Evolutionary conservation across 2,888 invertebrate species (phyloP).

Genomic region (Arrhopalites spinosus): DNA sequence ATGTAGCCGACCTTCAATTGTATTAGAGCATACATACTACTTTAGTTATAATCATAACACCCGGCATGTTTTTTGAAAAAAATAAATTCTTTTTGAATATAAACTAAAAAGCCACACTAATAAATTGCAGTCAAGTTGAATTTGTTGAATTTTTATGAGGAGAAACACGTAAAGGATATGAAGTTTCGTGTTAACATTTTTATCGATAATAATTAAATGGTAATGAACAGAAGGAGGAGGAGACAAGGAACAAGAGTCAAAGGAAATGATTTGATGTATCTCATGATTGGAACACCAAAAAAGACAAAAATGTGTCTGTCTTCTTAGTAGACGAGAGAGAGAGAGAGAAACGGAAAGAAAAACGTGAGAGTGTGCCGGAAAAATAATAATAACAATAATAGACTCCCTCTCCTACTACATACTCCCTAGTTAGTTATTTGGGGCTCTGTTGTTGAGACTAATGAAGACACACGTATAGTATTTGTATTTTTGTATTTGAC

Average conservation of each 20-base stretch:
- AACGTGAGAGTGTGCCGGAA: conserved; percentile 23
- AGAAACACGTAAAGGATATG: too few relatives aligned
- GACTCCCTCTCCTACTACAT: too few relatives aligned
- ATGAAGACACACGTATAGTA: conserved; percentile 43
- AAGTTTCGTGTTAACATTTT: too few relatives aligned
- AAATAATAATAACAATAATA: neutral
- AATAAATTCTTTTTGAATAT: too few relatives aligned
- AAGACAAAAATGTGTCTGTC: neutral
- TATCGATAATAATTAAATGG: too few relatives aligned
- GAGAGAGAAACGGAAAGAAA: neutral
- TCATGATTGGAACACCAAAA: neutral
- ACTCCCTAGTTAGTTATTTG: neutral
- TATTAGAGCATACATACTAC: too few relatives aligned
- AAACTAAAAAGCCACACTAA: too few relatives aligned
- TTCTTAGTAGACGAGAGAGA: neutral
- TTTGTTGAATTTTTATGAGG: neutral
- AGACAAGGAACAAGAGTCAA: neutral
- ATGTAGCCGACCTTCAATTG: too few relatives aligned
- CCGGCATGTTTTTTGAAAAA: too few relatives aligned
- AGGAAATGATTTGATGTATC: neutral
- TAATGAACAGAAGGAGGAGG: neutral
- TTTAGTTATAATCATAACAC: too few relatives aligned
- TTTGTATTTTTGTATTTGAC: conserved; percentile 41
- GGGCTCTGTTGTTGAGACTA: conserved; percentile 15
- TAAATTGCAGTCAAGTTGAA: too few relatives aligned